Evolutionary conservation across 2,888 invertebrate species (phyloP).

Genomic region (Ophraella communa): DNA sequence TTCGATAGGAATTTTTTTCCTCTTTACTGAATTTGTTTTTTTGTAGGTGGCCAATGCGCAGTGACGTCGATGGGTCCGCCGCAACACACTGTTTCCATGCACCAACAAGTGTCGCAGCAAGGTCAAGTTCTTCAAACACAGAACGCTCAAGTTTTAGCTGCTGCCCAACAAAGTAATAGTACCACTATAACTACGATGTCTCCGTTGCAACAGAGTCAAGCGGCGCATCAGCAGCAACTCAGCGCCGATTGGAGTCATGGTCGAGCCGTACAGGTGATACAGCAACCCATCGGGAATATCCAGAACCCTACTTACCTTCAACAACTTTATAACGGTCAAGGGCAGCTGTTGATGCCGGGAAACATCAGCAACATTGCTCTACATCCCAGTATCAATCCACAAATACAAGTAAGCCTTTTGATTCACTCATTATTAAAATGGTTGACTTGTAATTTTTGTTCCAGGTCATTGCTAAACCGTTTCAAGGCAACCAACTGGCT

Average conservation of each 20-base stretch:
- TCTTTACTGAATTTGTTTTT: too few relatives aligned
- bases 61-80: conserved; percentile 57
- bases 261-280: conserved; percentile 79
- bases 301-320: conserved; percentile 79
- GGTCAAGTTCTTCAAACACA: conserved; percentile 60
- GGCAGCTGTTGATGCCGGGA: conserved; percentile 80
- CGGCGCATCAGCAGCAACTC: conserved; percentile 64
- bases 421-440: neutral
- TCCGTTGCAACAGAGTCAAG: conserved; percentile 70
- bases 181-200: conserved; percentile 79
- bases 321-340: conserved; percentile 82
- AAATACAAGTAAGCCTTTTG: conserved; percentile 68
- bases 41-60: conserved; percentile 53
- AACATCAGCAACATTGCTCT: conserved; percentile 77
- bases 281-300: conserved; percentile 67
- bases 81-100: conserved; percentile 62
- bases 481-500: conserved; percentile 77
- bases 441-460: conserved; percentile 8
- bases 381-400: conserved; percentile 78
- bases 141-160: conserved; percentile 55
- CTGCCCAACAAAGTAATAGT: conserved; percentile 57
- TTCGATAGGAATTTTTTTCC: too few relatives aligned
- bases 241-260: conserved; percentile 74
- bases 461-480: conserved; percentile 84
- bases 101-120: conserved; percentile 59